These are phyloP conservation scores for Conchocele bisecta DNA, from an alignment of 2,888 invertebrate species.

Conservation along the genomic window DNA sequence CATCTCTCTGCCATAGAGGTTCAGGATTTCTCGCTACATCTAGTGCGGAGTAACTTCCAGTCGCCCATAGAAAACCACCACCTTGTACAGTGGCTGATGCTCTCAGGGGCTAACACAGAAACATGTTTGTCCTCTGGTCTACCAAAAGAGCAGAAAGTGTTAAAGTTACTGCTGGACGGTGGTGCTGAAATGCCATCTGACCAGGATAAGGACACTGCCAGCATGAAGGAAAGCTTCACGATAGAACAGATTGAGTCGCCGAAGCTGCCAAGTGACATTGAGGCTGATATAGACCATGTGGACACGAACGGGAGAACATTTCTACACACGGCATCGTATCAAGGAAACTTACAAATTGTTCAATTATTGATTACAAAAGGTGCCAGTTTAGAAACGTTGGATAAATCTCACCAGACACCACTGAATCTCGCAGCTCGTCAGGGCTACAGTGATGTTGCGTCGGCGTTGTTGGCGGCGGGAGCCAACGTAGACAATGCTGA, in stretches of 20 bases:
- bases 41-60: constrained; percentile 80
- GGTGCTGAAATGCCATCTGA: constrained; percentile 95
- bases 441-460: constrained; percentile 83
- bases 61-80: constrained; percentile 84
- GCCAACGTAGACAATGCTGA: constrained; percentile 83
- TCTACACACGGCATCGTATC: constrained; percentile 90
- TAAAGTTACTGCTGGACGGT: constrained; percentile 92
- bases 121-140: constrained; percentile 75
- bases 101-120: constrained; percentile 78
- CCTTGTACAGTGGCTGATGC: constrained; percentile 89
- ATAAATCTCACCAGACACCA: constrained; percentile 92
- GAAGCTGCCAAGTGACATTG: constrained; percentile 61
- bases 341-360: constrained; percentile 96
- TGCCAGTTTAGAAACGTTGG: constrained; percentile 86
- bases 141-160: constrained; percentile 79
- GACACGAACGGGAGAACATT: constrained; percentile 87
- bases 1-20: constrained; percentile 82
- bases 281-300: constrained; percentile 83
- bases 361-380: constrained; percentile 90
- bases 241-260: constrained; percentile 60
- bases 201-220: constrained; percentile 87
- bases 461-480: constrained; percentile 78
- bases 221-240: constrained; percentile 66
- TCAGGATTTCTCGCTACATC: constrained; percentile 84
- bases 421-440: constrained; percentile 88